Evolutionary conservation across 2,888 invertebrate species (phyloP).

Genomic region (Oscheius sp.): DNA sequence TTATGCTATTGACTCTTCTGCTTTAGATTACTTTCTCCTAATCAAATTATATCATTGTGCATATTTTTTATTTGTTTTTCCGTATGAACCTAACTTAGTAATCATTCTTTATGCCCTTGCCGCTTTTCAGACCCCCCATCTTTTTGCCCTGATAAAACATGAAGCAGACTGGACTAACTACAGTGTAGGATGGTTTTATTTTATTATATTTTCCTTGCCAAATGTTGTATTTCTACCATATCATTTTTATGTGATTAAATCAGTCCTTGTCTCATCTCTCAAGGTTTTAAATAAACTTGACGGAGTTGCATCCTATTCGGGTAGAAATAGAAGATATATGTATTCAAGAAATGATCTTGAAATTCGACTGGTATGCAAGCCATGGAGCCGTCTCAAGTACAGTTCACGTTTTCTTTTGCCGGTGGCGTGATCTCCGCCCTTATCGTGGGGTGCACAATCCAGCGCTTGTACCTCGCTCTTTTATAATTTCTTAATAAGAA

Average conservation of each 20-base stretch:
- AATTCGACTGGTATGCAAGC: too few species aligned
- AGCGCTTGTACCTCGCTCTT: slow-evolving; percentile 14
- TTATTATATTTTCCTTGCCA: too few species aligned
- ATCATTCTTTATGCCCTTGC: not conserved
- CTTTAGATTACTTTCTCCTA: not conserved
- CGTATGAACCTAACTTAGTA: not conserved
- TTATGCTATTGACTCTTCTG: not conserved
- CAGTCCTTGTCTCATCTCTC: not conserved
- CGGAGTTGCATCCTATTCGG: too few species aligned
- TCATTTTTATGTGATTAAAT: not conserved
- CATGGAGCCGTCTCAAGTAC: too few species aligned
- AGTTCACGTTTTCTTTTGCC: slow-evolving; percentile 8
- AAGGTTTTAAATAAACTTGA: not conserved
- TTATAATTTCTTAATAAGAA: not conserved
- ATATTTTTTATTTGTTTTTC: not conserved
- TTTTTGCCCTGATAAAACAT: too few species aligned
- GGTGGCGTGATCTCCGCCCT: slow-evolving; percentile 23
- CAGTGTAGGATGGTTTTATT: too few species aligned
- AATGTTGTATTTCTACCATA: too few species aligned
- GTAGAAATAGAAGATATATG: not conserved
- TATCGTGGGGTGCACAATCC: slow-evolving; percentile 24
- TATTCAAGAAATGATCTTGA: too few species aligned
- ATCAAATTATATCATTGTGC: not conserved
- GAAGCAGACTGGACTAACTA: too few species aligned
- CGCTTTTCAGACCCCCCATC: not conserved